Evolutionary conservation across 2,797 vertebrate species (phyloP).

Genomic region (Melanitta fusca): DNA sequence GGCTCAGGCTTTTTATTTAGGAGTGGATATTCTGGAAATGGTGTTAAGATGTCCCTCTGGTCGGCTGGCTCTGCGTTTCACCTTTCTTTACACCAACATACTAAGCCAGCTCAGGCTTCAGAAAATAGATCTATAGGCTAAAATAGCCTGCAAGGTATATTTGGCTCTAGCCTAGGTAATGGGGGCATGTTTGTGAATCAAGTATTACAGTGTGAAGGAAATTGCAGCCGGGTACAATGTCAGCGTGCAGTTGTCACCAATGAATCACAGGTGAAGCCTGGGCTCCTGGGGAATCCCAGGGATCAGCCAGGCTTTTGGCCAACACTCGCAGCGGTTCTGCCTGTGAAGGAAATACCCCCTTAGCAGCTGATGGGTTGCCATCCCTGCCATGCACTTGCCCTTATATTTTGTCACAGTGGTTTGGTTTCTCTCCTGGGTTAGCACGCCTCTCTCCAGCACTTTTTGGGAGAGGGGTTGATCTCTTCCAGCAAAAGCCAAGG

Average conservation of each 20-base stretch:
- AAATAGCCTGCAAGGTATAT: not conserved
- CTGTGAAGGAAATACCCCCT: conserved; percentile 7
- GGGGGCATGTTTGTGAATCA: not conserved
- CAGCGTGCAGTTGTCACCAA: conserved; percentile 3
- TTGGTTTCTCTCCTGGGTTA: not conserved
- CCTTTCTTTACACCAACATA: not conserved
- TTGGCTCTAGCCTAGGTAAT: not conserved
- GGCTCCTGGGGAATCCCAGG: conserved; percentile 40
- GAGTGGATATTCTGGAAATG: not conserved
- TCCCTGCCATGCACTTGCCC: not conserved
- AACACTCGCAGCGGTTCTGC: not conserved
- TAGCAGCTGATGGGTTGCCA: not conserved
- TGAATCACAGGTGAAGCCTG: not conserved
- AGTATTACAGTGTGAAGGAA: not conserved
- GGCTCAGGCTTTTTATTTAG: not conserved
- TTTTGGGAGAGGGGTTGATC: not conserved
- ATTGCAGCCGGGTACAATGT: not conserved
- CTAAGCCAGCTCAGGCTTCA: not conserved
- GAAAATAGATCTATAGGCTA: not conserved
- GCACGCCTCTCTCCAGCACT: not conserved
- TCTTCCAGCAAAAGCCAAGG: not conserved
- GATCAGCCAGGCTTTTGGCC: not conserved
- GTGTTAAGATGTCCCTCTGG: not conserved
- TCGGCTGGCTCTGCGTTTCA: not conserved
- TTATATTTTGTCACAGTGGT: not conserved